Percentiles rank a stretch among this genome's conserved stretches.
Evolutionary conservation across 2,113 vertebrate genomes (phyloP).

Genomic region (Anarhynchus alexandrinus): DNA sequence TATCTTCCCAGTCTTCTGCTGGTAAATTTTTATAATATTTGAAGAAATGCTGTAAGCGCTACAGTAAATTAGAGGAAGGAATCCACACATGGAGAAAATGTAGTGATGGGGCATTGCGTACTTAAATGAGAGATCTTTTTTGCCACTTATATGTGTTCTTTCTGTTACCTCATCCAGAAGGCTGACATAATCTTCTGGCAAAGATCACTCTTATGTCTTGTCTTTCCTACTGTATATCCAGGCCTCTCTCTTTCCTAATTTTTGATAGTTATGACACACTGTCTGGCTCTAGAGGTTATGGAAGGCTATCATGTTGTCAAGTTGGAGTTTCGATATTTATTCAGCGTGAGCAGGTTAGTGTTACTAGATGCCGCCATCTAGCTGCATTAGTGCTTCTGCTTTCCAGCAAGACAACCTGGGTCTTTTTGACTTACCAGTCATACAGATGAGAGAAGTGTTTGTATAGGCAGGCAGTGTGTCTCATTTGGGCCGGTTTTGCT

Average conservation of each 20-base stretch:
- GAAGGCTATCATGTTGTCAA: not conserved
- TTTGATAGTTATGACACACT: not conserved
- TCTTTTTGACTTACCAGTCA: not conserved
- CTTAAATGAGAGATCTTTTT: not conserved
- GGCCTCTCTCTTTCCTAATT: not conserved
- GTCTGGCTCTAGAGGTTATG: not conserved
- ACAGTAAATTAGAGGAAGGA: not conserved
- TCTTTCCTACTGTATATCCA: not conserved
- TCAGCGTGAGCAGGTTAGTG: not conserved
- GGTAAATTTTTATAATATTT: not conserved
- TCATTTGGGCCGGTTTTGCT: not conserved
- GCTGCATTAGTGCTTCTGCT: not conserved
- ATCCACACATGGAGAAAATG: not conserved
- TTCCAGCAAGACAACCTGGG: not conserved
- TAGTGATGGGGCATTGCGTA: not conserved
- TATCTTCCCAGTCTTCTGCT: not conserved
- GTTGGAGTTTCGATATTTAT: not conserved
- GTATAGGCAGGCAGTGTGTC: not conserved
- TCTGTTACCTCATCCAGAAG: not conserved
- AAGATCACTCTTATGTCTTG: not conserved
- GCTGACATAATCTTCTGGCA: not conserved
- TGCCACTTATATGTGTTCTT: not conserved
- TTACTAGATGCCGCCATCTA: not conserved
- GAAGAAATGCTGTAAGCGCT: not conserved
- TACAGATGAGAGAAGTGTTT: not conserved